phyloP scores from a whole-genome alignment of 2,797 vertebrate genomes.

The Valencia hispanica region DNA sequence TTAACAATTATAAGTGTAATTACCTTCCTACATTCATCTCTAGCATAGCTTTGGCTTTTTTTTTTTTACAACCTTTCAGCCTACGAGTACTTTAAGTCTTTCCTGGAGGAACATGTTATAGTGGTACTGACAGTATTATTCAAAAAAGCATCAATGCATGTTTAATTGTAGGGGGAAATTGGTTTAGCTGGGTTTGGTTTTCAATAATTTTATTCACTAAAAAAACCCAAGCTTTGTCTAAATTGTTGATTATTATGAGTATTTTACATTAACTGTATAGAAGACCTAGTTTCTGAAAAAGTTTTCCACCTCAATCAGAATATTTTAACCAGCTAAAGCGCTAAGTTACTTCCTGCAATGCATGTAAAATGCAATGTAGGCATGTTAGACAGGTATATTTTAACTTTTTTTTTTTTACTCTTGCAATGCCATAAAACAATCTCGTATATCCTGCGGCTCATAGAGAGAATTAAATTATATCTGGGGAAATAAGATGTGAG shows the following conservation, averaged over 20 bases:
- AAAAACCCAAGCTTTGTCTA: neutral
- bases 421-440: too few species aligned
- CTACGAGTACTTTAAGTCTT: neutral
- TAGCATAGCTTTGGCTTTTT: neutral
- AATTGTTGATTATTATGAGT: neutral
- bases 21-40: neutral
- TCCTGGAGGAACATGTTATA: neutral
- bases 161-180: neutral
- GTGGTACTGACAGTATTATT: neutral
- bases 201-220: neutral
- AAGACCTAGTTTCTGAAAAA: neutral
- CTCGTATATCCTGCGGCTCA: too few species aligned
- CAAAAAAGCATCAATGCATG: too few species aligned
- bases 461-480: too few species aligned
- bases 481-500: too few species aligned
- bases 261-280: neutral
- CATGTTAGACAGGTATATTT: too few species aligned
- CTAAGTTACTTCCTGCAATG: too few species aligned
- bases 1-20: neutral
- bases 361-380: neutral
- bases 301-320: neutral
- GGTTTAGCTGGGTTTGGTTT: too few species aligned
- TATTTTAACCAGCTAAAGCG: neutral
- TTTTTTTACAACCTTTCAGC: neutral
- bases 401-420: too few species aligned